phyloP scores from a whole-genome alignment of 2,113 vertebrate species.

The Chionomys nivalis region DNA sequence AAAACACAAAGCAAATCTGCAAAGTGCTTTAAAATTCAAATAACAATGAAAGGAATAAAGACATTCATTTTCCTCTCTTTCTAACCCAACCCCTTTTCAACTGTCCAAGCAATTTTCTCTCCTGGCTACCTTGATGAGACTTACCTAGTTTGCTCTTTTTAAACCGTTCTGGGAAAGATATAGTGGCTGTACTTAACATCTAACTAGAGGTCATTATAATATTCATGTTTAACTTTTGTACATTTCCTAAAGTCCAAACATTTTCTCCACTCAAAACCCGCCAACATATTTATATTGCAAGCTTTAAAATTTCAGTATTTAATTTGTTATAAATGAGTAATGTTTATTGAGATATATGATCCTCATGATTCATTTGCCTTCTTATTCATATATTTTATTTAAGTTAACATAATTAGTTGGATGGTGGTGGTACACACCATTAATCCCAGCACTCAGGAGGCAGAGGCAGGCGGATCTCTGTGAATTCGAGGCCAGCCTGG shows the following conservation, averaged over 20 bases:
- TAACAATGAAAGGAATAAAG: not conserved
- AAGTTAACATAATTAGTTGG: not conserved
- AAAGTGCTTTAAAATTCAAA: not conserved
- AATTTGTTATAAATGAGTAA: not conserved
- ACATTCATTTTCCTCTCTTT: not conserved
- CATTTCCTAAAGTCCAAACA: not conserved
- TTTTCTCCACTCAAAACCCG: not conserved
- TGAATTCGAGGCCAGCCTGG: too few relatives aligned
- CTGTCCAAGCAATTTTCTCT: not conserved
- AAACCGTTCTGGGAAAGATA: not conserved
- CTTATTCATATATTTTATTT: constrained; percentile 11
- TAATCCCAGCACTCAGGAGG: too few relatives aligned
- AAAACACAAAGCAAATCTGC: not conserved
- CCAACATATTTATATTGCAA: not conserved
- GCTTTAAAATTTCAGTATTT: not conserved
- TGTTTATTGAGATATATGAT: not conserved
- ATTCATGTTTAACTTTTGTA: not conserved
- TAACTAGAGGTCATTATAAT: not conserved
- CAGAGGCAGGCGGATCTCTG: too few relatives aligned
- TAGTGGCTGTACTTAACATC: not conserved
- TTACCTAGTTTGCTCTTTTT: not conserved
- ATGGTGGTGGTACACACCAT: too few relatives aligned
- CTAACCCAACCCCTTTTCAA: not conserved
- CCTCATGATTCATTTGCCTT: not conserved
- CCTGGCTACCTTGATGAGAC: not conserved